These are phyloP conservation scores for Sylvia atricapilla DNA, from an alignment of 2,113 vertebrate genomes.

Conservation along the genomic window DNA sequence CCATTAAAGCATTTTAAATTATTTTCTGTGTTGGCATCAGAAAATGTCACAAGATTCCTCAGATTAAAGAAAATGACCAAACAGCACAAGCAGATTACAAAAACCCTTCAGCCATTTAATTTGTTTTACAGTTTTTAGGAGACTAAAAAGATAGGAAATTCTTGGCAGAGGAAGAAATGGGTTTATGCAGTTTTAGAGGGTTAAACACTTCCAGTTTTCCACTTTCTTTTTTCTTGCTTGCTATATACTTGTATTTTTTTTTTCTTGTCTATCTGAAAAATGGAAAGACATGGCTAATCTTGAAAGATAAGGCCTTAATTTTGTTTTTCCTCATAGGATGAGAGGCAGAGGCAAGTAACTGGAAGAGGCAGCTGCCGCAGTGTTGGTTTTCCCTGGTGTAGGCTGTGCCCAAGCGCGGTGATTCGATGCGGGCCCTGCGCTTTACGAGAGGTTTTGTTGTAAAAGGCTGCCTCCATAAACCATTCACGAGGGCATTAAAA, in stretches of 20 bases:
- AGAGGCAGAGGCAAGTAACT: background rate
- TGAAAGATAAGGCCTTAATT: background rate
- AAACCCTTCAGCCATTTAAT: background rate
- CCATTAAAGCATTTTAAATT: background rate
- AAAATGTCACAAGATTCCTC: background rate
- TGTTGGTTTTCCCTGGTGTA: background rate
- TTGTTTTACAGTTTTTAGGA: background rate
- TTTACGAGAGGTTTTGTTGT: background rate
- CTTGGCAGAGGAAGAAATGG: background rate
- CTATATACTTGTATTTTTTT: background rate
- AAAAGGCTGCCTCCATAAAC: conserved; percentile 38
- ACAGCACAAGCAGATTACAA: background rate
- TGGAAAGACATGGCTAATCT: background rate
- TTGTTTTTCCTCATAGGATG: background rate
- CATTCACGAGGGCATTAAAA: conserved; percentile 41
- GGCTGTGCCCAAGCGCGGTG: background rate
- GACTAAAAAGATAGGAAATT: background rate
- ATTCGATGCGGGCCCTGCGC: background rate
- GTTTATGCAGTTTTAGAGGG: background rate
- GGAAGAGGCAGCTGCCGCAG: background rate
- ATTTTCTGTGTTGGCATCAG: background rate
- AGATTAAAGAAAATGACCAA: background rate
- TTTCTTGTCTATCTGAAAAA: background rate
- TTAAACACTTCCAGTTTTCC: background rate
- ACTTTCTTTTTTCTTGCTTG: background rate